Percentiles rank a stretch among this genome's conserved stretches.
phyloP scores from a whole-genome alignment of 37 sponge, comb jelly and placozoan genomes.

The Beroe forskalii region DNA sequence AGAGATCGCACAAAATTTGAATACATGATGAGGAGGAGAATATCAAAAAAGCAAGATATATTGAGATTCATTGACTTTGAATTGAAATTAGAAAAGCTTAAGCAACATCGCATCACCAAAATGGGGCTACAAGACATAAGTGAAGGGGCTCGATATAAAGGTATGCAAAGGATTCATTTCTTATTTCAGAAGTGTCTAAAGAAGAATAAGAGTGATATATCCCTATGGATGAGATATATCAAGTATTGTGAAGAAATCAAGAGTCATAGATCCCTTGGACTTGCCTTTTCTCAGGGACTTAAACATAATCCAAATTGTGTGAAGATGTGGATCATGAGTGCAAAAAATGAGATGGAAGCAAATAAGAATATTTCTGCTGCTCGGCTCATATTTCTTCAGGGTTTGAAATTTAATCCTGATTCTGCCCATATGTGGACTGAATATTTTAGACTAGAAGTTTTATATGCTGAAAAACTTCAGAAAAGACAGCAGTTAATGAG shows the following conservation, averaged over 20 bases:
- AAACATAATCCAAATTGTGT: constrained; percentile 59
- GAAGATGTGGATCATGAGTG: constrained; percentile 58
- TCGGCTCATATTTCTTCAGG: constrained; percentile 15
- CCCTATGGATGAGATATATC: constrained; percentile 46
- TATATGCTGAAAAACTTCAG: constrained; percentile 33
- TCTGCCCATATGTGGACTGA: constrained; percentile 31
- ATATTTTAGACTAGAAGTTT: constrained; percentile 41
- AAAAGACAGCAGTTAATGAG: constrained; percentile 12
- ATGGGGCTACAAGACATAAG: constrained; percentile 8
- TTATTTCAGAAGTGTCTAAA: constrained; percentile 45
- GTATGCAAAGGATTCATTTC: constrained; percentile 52
- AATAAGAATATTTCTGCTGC: constrained; percentile 61
- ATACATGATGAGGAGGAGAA: constrained; percentile 29
- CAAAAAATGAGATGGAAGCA: constrained; percentile 45
- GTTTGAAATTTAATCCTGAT: background rate
- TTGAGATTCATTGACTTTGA: constrained; percentile 46
- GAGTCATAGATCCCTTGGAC: constrained; percentile 12
- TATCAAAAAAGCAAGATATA: constrained; percentile 53
- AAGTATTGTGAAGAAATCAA: constrained; percentile 28
- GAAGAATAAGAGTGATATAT: constrained; percentile 26
- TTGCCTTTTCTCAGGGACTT: constrained; percentile 34
- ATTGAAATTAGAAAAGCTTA: constrained; percentile 31
- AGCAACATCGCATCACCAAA: background rate
- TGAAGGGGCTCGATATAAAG: constrained; percentile 21
- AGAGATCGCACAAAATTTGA: constrained; percentile 24